These are phyloP conservation scores for Apamea monoglypha DNA, from an alignment of 2,888 invertebrate species.

Conservation along the genomic window DNA sequence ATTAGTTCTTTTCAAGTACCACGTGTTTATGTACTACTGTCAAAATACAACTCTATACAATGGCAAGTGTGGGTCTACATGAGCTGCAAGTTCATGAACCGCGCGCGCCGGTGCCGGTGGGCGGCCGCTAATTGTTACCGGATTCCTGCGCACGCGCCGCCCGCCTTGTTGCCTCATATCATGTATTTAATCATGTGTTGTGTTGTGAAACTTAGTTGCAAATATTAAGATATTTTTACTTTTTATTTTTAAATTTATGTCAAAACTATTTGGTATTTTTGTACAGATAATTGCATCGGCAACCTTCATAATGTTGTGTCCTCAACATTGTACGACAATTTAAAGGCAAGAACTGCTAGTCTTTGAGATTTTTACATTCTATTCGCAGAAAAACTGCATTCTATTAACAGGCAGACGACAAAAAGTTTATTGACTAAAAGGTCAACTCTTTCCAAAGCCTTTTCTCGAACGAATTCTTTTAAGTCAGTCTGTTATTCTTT, in stretches of 20 bases:
- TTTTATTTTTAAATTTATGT: background rate
- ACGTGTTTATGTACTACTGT: background rate
- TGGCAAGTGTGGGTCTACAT: constrained; percentile 47
- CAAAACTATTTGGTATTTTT: constrained; percentile 1
- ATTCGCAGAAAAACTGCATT: constrained; percentile 17
- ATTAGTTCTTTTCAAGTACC: background rate
- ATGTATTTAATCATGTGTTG: background rate
- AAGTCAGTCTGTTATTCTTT: background rate
- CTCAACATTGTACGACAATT: constrained; percentile 18
- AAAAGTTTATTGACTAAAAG: constrained; percentile 3
- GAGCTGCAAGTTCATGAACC: constrained; percentile 73
- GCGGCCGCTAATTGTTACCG: constrained; percentile 82
- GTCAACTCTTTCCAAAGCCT: background rate
- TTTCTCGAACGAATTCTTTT: background rate
- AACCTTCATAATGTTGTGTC: constrained; percentile 16
- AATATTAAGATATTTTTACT: background rate
- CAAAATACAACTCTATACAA: constrained; percentile 15
- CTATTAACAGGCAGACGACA: background rate
- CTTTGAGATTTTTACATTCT: constrained; percentile 10
- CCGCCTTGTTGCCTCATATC: constrained; percentile 39
- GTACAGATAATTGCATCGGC: background rate
- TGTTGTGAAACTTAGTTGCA: background rate
- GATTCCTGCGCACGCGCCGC: constrained; percentile 76
- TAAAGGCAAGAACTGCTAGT: background rate
- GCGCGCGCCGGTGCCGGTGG: constrained; percentile 75